Base-by-base conservation (phyloP, 1,140 invertebrate species). In the Papilio dardanus region DNA sequence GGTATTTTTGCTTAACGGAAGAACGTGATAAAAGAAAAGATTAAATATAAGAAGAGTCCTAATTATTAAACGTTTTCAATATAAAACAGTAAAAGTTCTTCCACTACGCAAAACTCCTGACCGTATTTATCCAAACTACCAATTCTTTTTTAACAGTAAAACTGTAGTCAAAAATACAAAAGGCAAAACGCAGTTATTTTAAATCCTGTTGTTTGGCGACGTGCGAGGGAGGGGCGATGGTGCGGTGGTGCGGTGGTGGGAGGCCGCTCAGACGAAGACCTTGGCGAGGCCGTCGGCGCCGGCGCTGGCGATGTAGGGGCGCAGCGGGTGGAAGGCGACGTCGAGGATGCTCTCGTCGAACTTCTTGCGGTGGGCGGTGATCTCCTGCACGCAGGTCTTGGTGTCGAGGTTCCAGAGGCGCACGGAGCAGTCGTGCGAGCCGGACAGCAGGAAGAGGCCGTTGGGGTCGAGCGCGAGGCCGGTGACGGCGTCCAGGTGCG, bases 271-370 rank as follows among this genome's bases (percentile, higher is more conserved):
- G 90, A 97, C 97, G 94, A 97, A 99, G 85, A 99, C 99, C 95
- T 99, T 99, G 87, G 99, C 99, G 83, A 99, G 95, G 77, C 97
- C 98, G 95, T 99, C 99, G 77, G 99, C 99, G 79, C 99, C 99
- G 79, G 98, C 99, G 94, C 98, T 99, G 76, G 99, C 99, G 89
- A 99, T 99, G 93, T 98, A 99, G 76, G 99, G 98, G 94, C 98
- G 97, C 80, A 98, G 97, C 84, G 99, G 98, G 95, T 99, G 99
- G 95, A 99, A 99, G 87, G 99, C 99, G 77, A 99, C 99, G 93
- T 99, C 98, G 88, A 99, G 96, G 94, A 99, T 99, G 88, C 98
- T 98, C 94, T 99, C 99, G 93, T 99, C 99, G 94, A 99, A 99
- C 94, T 99, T 99, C 94, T 99, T 99, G 79, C 99, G 96, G 95